phyloP scores from a whole-genome alignment of 2,888 invertebrate genomes.

The Gryllus longicercus region DNA sequence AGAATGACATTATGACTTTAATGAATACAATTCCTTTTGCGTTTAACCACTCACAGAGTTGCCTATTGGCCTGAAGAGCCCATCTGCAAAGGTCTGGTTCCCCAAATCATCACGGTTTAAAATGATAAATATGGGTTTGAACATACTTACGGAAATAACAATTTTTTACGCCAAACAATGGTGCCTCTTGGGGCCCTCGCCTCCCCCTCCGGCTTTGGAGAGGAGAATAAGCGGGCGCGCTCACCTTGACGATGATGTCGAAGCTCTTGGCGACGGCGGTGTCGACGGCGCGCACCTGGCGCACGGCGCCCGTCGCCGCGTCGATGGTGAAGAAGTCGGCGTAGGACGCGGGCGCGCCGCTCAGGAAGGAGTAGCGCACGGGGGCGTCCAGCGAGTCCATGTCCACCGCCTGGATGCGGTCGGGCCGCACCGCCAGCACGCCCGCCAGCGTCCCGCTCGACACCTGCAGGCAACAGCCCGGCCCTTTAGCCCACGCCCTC shows the following conservation, averaged over 20 bases:
- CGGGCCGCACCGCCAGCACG: constrained; percentile 76
- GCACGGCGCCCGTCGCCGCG: constrained; percentile 72
- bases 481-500: too few species aligned
- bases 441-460: constrained; percentile 80
- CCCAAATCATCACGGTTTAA: too few species aligned
- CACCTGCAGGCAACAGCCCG: constrained; percentile 52
- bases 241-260: constrained; percentile 74
- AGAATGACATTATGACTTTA: too few species aligned
- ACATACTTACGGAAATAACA: too few species aligned
- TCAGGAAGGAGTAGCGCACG: constrained; percentile 76
- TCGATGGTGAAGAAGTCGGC: constrained; percentile 80
- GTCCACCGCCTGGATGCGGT: constrained; percentile 86
- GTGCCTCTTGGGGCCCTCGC: too few species aligned
- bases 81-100: too few species aligned
- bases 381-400: constrained; percentile 83
- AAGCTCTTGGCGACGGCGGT: constrained; percentile 75
- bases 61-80: too few species aligned
- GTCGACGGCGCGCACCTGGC: constrained; percentile 76
- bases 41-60: too few species aligned
- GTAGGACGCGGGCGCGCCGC: constrained; percentile 74
- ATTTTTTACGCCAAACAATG: too few species aligned
- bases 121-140: too few species aligned
- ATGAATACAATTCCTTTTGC: too few species aligned
- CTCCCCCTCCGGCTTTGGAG: too few species aligned
- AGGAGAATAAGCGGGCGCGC: neutral